Percentiles rank a stretch among this genome's conserved stretches.
These are phyloP conservation scores for Prunella fulvescens DNA, from an alignment of 2,113 vertebrate species.

Conservation along the genomic window DNA sequence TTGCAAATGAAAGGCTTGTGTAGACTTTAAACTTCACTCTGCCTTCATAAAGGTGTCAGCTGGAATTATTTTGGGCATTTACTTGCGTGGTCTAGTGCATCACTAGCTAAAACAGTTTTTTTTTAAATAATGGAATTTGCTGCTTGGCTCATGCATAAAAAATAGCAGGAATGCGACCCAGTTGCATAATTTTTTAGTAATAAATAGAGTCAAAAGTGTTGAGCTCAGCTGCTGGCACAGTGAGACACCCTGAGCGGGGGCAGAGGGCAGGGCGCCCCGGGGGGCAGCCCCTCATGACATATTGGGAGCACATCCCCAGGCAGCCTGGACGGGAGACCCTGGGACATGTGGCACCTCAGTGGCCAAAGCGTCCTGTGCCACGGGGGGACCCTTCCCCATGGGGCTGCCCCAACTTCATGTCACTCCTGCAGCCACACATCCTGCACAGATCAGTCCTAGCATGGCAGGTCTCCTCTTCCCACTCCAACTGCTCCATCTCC, in stretches of 20 bases:
- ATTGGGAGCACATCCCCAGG: not conserved
- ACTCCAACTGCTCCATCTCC: not conserved
- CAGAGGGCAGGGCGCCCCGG: not conserved
- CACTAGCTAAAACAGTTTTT: conserved; percentile 56
- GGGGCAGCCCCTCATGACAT: not conserved
- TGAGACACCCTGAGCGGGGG: not conserved
- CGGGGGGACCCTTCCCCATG: fast-evolving
- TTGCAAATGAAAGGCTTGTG: conserved; percentile 19
- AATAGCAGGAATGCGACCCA: conserved; percentile 55
- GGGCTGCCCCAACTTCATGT: fast-evolving
- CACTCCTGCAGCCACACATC: fast-evolving
- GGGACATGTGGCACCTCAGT: not conserved
- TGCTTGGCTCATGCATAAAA: conserved; percentile 61
- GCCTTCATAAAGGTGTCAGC: conserved; percentile 60
- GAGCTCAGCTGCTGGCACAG: conserved; percentile 25
- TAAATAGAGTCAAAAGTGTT: conserved; percentile 51
- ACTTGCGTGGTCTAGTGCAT: conserved; percentile 61
- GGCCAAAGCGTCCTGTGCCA: not conserved
- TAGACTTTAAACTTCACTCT: conserved; percentile 45
- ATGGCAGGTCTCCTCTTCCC: not conserved
- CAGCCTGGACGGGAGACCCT: fast-evolving
- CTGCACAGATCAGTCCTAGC: not conserved
- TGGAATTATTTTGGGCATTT: conserved; percentile 64
- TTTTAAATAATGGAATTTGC: conserved; percentile 62
- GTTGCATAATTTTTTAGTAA: conserved; percentile 65